Percentiles rank a stretch among this genome's conserved stretches.
Evolutionary conservation across 2,113 vertebrate species (phyloP).

Genomic region (Rhabdomys dilectus): DNA sequence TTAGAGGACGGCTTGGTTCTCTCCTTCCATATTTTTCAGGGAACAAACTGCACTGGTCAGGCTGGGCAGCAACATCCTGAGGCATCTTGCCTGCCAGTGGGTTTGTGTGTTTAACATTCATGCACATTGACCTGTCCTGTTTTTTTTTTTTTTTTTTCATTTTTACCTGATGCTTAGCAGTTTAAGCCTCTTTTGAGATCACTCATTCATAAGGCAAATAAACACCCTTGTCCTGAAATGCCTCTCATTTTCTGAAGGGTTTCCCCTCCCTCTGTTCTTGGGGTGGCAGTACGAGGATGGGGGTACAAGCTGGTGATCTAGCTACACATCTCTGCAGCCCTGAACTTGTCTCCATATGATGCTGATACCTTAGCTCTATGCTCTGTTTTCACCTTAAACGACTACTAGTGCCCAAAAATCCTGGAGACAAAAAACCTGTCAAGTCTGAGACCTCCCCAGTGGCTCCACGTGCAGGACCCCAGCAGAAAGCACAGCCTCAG

Average conservation of each 20-base stretch:
- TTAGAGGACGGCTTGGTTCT: not conserved
- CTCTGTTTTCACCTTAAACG: slow-evolving; percentile 69
- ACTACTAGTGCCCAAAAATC: slow-evolving; percentile 94
- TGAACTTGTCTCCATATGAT: not conserved
- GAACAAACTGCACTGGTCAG: not conserved
- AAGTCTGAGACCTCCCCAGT: slow-evolving; percentile 96
- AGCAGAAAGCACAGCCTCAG: slow-evolving; percentile 89
- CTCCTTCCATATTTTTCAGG: not conserved
- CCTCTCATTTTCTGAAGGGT: not conserved
- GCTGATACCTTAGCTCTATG: slow-evolving; percentile 26
- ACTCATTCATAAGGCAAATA: not conserved
- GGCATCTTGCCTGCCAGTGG: not conserved
- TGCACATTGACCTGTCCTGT: not conserved
- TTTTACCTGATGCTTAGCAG: not conserved
- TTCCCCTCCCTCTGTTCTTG: not conserved
- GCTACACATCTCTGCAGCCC: not conserved
- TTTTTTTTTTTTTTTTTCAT: not conserved
- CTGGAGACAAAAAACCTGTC: slow-evolving; percentile 92
- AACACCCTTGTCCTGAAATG: not conserved
- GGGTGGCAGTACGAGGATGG: not conserved
- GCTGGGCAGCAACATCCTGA: not conserved
- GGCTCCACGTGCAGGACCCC: slow-evolving; percentile 92
- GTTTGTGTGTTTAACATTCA: not conserved
- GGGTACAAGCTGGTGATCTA: not conserved
- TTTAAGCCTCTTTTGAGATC: not conserved